Percentiles rank a stretch among this genome's conserved stretches.
These are phyloP conservation scores for Drosophila robusta DNA, from an alignment of 2,888 invertebrate species.

Conservation along the genomic window DNA sequence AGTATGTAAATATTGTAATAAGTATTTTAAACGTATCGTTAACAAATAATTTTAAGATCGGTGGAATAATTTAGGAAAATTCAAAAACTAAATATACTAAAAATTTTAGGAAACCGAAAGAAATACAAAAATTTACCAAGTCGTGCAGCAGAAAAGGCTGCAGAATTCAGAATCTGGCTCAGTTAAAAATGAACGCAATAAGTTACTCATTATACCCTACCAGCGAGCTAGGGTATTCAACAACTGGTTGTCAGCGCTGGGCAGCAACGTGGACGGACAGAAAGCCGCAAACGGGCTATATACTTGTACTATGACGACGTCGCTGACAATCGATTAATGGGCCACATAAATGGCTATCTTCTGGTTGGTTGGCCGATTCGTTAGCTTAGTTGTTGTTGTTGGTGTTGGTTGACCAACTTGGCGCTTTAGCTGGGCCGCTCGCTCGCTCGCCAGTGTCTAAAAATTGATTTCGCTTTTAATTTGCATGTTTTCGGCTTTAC, in stretches of 20 bases:
- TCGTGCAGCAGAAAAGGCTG: too few relatives aligned
- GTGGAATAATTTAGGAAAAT: too few relatives aligned
- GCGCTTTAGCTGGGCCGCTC: conserved; percentile 32
- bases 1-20: too few relatives aligned
- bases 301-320: conserved; percentile 58
- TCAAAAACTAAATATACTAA: too few relatives aligned
- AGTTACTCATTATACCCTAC: not conserved
- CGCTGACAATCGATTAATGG: conserved; percentile 78
- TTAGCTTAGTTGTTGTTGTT: conserved; percentile 12
- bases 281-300: conserved; percentile 21
- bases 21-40: too few relatives aligned
- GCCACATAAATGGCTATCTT: conserved; percentile 77
- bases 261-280: conserved; percentile 25
- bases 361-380: conserved; percentile 60
- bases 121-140: too few relatives aligned
- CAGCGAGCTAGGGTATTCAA: conserved; percentile 27
- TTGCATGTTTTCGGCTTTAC: conserved; percentile 64
- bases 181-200: too few relatives aligned
- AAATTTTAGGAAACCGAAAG: too few relatives aligned
- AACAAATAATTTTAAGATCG: too few relatives aligned
- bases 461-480: conserved; percentile 74
- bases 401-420: conserved; percentile 33
- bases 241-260: conserved; percentile 57
- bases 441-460: conserved; percentile 22
- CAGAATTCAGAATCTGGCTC: too few relatives aligned